Base-by-base conservation (phyloP, 1,140 invertebrate species). In the Mercenaria mercenaria region DNA sequence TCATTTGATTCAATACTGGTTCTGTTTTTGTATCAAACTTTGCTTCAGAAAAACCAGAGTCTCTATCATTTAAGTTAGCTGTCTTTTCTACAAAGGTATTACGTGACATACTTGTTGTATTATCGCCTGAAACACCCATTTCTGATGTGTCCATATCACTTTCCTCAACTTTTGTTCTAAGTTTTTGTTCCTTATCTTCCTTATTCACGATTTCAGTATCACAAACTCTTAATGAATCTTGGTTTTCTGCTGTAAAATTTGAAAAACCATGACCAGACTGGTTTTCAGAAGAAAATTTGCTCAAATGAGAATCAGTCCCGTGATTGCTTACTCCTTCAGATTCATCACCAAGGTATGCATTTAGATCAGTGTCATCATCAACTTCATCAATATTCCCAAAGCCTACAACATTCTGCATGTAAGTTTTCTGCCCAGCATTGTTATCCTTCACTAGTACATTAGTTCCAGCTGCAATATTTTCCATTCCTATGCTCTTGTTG, bases 281-380 rank as follows among this genome's bases (percentile, higher is more conserved):
- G 43, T 47, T 47, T 6, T 47, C 43, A 26, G 4, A 3, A 64
- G 20, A 1, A 11, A 29, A 29, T 4, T 64, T 64, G 26, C 20
- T 26, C 26, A 64, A 29, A 43, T 74, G 26, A 50, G 37, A 81
- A 41, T 39, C 13, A 74, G 61, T 72, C 11, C 43, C 29, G 11
- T 59, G 32, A 34, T 43, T n/a, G 61, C 23, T 20, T 32, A 72
- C 13, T 67, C 20, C 37, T 43, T 76, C 50, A 72, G 86, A 52
- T 4, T 77, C 26, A 83, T 92, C 88, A 64, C 64, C 61, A 23
- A 94, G 81, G 89, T 93, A 94, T 43, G 90, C 72, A 88, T 94
- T 89, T 23, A 93, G 41, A 47, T 93, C 91, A 43, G 90, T 87
- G 47, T 91, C 89, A 88, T 93, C 88, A 29, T 89, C 47, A 37